These are phyloP conservation scores for Mastomys natalensis DNA, from an alignment of 2,113 vertebrate genomes.

Conservation along the genomic window DNA sequence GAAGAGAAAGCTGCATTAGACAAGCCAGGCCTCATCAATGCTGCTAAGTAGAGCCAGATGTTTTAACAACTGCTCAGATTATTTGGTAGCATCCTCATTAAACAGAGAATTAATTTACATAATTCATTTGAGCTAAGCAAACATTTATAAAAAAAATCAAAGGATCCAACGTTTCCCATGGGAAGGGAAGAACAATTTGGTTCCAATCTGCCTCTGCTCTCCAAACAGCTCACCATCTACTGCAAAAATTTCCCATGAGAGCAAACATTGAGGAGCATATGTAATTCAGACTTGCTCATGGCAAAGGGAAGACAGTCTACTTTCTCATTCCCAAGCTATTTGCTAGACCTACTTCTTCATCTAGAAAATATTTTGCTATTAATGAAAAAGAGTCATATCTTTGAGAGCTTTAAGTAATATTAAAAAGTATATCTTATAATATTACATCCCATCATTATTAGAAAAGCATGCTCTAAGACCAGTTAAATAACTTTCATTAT, in stretches of 20 bases:
- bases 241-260: background rate
- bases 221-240: background rate
- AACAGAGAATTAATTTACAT: constrained; percentile 59
- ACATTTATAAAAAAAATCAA: constrained; percentile 44
- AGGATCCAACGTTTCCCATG: background rate
- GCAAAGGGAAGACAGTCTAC: background rate
- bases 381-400: background rate
- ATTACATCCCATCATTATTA: background rate
- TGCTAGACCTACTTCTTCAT: background rate
- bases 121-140: constrained; percentile 50
- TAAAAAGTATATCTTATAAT: constrained; percentile 6
- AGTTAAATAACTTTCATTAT: background rate
- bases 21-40: constrained; percentile 42
- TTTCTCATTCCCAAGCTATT: background rate
- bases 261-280: background rate
- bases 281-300: background rate
- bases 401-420: background rate
- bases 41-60: constrained; percentile 56
- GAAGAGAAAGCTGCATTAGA: background rate
- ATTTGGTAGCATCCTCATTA: constrained; percentile 62
- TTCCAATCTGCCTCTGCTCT: background rate
- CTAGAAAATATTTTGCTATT: background rate
- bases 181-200: constrained; percentile 1
- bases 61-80: constrained; percentile 62
- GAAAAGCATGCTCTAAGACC: background rate